phyloP scores from a whole-genome alignment of 64 coral and sea anemone species.

The Pachyseris speciosa region DNA sequence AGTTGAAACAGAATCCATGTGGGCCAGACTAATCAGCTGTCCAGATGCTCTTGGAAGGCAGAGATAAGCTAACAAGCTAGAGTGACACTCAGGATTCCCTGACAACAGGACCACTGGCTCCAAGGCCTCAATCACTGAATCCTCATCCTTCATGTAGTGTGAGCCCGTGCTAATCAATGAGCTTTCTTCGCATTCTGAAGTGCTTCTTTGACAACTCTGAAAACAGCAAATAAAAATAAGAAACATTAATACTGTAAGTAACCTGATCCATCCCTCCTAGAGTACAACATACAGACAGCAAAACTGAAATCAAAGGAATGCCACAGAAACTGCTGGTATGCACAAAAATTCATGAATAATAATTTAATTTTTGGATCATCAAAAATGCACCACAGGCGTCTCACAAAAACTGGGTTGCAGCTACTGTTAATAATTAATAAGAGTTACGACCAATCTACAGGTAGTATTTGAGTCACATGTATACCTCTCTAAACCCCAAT shows the following conservation, averaged over 20 bases:
- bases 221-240: not conserved
- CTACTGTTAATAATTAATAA: no score
- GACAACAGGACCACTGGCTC: constrained; percentile 88
- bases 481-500: no score
- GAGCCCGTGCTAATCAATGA: constrained; percentile 82
- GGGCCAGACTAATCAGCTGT: constrained; percentile 73
- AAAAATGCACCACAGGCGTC: no score
- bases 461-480: no score
- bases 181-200: constrained; percentile 91
- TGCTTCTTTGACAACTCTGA: constrained; percentile 74
- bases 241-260: not conserved
- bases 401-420: no score
- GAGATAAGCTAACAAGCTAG: constrained; percentile 83
- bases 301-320: no score
- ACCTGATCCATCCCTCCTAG: no score
- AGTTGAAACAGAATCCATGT: constrained; percentile 51
- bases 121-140: constrained; percentile 76
- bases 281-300: no score
- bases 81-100: constrained; percentile 97
- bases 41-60: constrained; percentile 94
- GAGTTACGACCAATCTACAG: no score
- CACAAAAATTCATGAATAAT: no score
- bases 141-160: constrained; percentile 70
- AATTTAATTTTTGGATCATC: no score
- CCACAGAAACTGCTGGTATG: no score